Evolutionary conservation across 2,113 vertebrate species (phyloP).

Genomic region (Lathamus discolor): DNA sequence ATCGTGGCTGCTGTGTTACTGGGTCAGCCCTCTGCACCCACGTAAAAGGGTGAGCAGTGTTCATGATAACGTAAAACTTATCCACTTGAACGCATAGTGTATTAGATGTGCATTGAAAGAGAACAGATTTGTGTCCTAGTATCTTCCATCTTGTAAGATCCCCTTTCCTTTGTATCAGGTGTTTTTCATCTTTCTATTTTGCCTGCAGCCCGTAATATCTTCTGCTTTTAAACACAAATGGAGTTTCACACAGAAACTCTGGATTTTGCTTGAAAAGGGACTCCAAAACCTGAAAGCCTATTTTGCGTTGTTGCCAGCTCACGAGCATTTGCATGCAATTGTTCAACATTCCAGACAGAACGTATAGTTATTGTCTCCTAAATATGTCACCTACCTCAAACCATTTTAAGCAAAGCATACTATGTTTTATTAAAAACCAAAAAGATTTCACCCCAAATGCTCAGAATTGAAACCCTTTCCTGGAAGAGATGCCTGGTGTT

Average conservation of each 20-base stretch:
- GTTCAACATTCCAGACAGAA: neutral
- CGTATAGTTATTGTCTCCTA: neutral
- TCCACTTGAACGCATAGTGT: neutral
- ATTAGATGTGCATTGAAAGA: neutral
- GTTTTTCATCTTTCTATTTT: neutral
- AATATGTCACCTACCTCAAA: neutral
- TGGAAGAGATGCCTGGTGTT: neutral
- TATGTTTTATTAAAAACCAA: neutral
- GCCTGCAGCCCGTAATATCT: neutral
- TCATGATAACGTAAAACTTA: neutral
- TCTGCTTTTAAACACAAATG: neutral
- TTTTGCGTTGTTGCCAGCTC: neutral
- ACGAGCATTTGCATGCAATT: neutral
- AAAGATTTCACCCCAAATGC: neutral
- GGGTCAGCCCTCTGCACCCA: neutral
- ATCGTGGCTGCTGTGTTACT: conserved; percentile 2
- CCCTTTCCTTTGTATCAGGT: neutral
- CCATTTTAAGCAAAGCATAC: neutral
- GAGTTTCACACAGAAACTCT: conserved; percentile 7
- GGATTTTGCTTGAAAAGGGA: neutral
- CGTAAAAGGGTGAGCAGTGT: neutral
- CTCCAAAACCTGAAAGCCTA: neutral
- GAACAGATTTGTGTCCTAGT: neutral
- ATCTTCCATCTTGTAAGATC: neutral
- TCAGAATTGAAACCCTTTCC: neutral